Conservation (phyloP, 2,888 invertebrate genomes). For the Drosophila diplacantha region DNA sequence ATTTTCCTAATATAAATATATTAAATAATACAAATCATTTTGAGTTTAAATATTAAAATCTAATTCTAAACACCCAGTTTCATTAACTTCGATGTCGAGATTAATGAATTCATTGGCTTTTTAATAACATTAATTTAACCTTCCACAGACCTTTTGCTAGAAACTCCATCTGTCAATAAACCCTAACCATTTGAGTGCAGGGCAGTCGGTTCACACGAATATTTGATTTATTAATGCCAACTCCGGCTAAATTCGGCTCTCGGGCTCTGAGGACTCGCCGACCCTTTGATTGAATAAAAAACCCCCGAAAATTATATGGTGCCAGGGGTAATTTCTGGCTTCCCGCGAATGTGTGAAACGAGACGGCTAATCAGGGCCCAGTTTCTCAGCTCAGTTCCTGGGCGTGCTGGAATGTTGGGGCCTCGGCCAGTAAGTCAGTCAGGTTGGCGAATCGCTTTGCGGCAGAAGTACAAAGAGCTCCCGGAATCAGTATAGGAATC, state of each 20-base stretch:
- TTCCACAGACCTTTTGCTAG: too few relatives aligned
- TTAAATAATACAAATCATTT: too few relatives aligned
- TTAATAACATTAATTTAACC: conserved; percentile 1
- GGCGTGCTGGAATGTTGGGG: conserved; percentile 55
- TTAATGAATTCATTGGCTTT: background rate
- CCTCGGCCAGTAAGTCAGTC: conserved; percentile 41
- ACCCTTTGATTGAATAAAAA: conserved; percentile 64
- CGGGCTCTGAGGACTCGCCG: conserved; percentile 28
- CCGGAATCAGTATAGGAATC: conserved; percentile 25
- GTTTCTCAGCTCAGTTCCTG: conserved; percentile 1
- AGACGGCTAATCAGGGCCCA: conserved; percentile 60
- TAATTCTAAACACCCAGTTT: too few relatives aligned
- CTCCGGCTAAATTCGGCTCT: conserved; percentile 28
- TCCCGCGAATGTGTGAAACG: conserved; percentile 66
- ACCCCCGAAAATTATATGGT: conserved; percentile 60
- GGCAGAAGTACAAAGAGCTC: conserved; percentile 49
- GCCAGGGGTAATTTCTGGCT: conserved; percentile 45
- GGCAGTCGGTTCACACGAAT: conserved; percentile 64
- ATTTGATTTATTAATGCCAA: conserved; percentile 68
- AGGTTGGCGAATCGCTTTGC: conserved; percentile 60
- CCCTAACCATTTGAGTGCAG: conserved; percentile 41
- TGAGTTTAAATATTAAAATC: background rate
- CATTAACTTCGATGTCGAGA: too few relatives aligned
- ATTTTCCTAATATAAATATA: too few relatives aligned
- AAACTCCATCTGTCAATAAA: conserved; percentile 5